phyloP scores from a whole-genome alignment of 2,797 vertebrate species.

The Cossypha heuglini region DNA sequence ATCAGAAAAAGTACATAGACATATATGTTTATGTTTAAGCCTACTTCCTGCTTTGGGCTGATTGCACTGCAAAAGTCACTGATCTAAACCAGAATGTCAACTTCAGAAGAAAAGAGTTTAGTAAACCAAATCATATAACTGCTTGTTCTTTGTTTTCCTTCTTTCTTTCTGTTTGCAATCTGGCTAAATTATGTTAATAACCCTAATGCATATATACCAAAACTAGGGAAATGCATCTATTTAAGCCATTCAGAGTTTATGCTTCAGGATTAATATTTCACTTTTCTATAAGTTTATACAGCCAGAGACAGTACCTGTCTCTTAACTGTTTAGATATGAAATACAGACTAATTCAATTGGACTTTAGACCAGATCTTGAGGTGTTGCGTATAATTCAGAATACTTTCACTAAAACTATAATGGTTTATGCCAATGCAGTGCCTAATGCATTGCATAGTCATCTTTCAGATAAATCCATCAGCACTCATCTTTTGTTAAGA shows the following conservation, averaged over 20 bases:
- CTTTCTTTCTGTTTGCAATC: background rate
- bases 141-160: background rate
- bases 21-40: background rate
- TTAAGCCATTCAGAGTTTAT: background rate
- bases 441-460: background rate
- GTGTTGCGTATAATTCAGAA: background rate
- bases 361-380: background rate
- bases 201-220: background rate
- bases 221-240: background rate
- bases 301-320: background rate
- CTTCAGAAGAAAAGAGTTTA: background rate
- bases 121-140: background rate
- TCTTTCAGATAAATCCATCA: background rate
- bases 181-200: background rate
- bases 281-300: background rate
- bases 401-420: background rate
- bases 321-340: background rate
- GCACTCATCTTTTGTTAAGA: background rate
- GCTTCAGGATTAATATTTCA: background rate
- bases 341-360: background rate
- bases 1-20: background rate
- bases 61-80: background rate
- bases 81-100: background rate
- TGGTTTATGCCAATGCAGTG: background rate
- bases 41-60: conserved; percentile 8